Base-by-base conservation (phyloP, 2,797 vertebrate species). In the Sitta carolinensis region DNA sequence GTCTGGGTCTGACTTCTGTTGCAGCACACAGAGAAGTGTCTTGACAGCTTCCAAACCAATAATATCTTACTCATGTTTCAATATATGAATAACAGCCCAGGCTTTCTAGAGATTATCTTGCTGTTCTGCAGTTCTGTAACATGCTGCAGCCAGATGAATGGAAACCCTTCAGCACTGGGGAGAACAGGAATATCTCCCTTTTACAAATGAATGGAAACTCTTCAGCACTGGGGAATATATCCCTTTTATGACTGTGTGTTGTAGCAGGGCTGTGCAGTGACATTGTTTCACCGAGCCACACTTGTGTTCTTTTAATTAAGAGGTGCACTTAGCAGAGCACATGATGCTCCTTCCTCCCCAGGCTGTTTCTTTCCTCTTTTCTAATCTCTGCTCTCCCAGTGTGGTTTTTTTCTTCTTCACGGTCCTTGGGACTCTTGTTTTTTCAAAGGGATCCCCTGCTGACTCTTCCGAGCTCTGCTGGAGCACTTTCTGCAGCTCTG, bases 201-300 rank as follows among this genome's bases (percentile, higher is more conserved):
- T 98, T 96, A 96, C 97, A 97, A 97, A 97, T 96, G 97, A 97
- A 92, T 88, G 84, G 84, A 97, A 98, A 98, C 98, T 97, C 90
- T 51, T 90, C 94, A 95, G 89, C 63, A 26, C 72, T 81, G 66
- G 89, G 90, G 95, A 84, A 36, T 36, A 36, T 36, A 8, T 75
- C 90, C 94, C 98, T 97, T 90, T 98, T 96, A 96, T 97, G 97
- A 97, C 97, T 96, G 98, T 97, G 95, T 94, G 96, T 59, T 95
- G 73, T 95, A 97, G 55, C 90, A 92, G 96, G 94, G 96, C 68
- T 66, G 78, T 82, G 73, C 89, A 80, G 87, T 43, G 97, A 97
- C 96, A 93, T 90, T 94, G n/a, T 69, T 81, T 51, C 63, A 3
- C 73, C 30, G 47, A 87, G 62, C 69, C 73, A 40, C 54, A 16